A percentile compares a stretch with the other conserved stretches of the same genome.
Conservation (phyloP, 2,888 invertebrate species). For the Diaphora mendica region DNA sequence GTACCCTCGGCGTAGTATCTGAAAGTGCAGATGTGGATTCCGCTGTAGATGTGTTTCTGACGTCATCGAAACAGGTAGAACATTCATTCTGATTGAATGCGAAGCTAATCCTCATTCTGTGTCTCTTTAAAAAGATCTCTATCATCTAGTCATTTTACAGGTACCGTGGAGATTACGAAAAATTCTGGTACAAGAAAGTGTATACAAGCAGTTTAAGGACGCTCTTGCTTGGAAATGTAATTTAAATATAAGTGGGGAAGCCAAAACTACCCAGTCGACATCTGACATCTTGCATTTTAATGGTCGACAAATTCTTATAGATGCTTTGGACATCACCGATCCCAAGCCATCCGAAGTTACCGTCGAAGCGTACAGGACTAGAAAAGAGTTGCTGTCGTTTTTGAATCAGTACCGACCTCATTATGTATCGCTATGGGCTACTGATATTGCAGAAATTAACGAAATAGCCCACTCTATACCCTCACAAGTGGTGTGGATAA, state of each 20-base stretch:
- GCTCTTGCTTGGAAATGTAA: constrained; percentile 57
- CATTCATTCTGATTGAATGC: background rate
- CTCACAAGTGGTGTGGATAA: constrained; percentile 63
- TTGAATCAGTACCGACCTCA: constrained; percentile 39
- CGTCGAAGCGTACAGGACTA: constrained; percentile 68
- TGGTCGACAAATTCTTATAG: constrained; percentile 49
- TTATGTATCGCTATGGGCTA: constrained; percentile 67
- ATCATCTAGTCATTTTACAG: constrained; percentile 52
- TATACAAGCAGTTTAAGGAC: constrained; percentile 57
- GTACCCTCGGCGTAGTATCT: constrained; percentile 45
- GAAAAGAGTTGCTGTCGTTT: constrained; percentile 64
- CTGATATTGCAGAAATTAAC: constrained; percentile 60
- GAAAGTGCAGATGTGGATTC: constrained; percentile 63
- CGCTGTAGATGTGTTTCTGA: constrained; percentile 57
- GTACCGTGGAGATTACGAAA: constrained; percentile 61
- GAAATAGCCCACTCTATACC: constrained; percentile 56
- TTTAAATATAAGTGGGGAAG: constrained; percentile 19
- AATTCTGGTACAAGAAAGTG: constrained; percentile 67
- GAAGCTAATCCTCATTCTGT: background rate
- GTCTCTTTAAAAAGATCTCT: background rate
- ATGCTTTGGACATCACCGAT: constrained; percentile 35
- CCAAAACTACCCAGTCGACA: background rate
- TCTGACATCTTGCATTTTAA: constrained; percentile 31
- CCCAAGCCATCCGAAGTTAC: constrained; percentile 20
- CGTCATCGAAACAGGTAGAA: constrained; percentile 48